Base-by-base conservation (phyloP, 2,113 vertebrate genomes). In the human region DNA sequence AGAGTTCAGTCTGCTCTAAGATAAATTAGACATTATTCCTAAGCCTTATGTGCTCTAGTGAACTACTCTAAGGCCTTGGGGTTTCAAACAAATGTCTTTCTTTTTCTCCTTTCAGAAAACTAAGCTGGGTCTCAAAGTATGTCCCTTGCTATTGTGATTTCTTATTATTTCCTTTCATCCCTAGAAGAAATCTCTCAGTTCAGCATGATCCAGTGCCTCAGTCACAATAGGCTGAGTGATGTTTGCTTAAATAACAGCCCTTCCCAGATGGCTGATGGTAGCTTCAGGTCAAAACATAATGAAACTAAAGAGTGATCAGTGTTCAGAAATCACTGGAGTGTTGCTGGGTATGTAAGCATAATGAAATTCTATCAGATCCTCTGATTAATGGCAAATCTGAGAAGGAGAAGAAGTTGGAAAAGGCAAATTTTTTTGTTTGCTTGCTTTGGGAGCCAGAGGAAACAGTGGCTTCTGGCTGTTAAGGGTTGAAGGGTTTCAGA, bases 221-320 rank as follows among this genome's bases (percentile, higher is more conserved):
- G 93, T 97, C 98, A 97, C 96, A 90, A 57, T 59, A 96, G 23
- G 4, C 80, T 89, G 89, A 98, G 32, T 92, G 96, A 96, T 43
- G 38, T 98, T 98, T 98, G 84, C 97, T 98, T 98, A 97, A 98
- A 97, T 97, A 98, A 97, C 90, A 98, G 96, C 94, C 38, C 96
- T 98, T 98, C 95, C 95, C 97, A 98, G 96, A 96, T 98, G 98
- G 97, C 85, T 94, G 94, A 93, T 97, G 87, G 66, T 97, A 92
- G 96, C 97, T 89, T 97, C 59, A 97, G 93, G 96, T 97, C 96
- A 97, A 96, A 97, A 73, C 59, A 92, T 50, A 94, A 64, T 89
- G 94, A 94, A 91, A 93, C 66, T 92, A 87, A 97, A 92, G 89
- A 94, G 55, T 57, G 55, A 97, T 91, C 89, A 84, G 93, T 93